A percentile compares a stretch with the other conserved stretches of the same genome.
phyloP scores from a whole-genome alignment of 2,113 vertebrate genomes.

The Lophochroa leadbeateri region DNA sequence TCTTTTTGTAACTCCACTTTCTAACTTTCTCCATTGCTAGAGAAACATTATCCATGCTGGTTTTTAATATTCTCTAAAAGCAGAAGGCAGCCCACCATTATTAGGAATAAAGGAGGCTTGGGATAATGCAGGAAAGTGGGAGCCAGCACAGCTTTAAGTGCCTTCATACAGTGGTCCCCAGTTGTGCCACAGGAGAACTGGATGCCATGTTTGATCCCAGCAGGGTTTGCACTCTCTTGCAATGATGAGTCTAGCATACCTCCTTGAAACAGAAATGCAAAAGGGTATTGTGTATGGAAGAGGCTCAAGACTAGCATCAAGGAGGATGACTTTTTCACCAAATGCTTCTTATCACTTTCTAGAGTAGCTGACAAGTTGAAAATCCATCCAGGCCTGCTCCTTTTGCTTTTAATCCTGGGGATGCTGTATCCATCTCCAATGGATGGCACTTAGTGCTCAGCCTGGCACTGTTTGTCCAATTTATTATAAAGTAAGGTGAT shows the following conservation, averaged over 20 bases:
- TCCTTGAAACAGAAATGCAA: background rate
- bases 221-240: background rate
- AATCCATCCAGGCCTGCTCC: slow-evolving; percentile 89
- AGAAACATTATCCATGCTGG: background rate
- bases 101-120: background rate
- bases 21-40: background rate
- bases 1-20: background rate
- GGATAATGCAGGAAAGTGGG: background rate
- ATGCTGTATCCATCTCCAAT: slow-evolving; percentile 94
- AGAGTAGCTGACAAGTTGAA: slow-evolving; percentile 75
- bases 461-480: slow-evolving; percentile 86
- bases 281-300: background rate
- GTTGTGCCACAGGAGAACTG: background rate
- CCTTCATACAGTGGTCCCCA: background rate
- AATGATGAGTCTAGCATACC: background rate
- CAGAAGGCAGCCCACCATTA: background rate
- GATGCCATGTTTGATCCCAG: background rate
- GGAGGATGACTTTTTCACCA: background rate
- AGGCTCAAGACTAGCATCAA: background rate
- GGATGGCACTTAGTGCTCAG: slow-evolving; percentile 91
- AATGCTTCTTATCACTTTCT: background rate
- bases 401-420: slow-evolving; percentile 90
- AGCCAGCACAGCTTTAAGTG: background rate
- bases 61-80: background rate
- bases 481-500: slow-evolving; percentile 87